Base-by-base conservation (phyloP, 1,140 invertebrate species). In the Sarcophaga peregrina region DNA sequence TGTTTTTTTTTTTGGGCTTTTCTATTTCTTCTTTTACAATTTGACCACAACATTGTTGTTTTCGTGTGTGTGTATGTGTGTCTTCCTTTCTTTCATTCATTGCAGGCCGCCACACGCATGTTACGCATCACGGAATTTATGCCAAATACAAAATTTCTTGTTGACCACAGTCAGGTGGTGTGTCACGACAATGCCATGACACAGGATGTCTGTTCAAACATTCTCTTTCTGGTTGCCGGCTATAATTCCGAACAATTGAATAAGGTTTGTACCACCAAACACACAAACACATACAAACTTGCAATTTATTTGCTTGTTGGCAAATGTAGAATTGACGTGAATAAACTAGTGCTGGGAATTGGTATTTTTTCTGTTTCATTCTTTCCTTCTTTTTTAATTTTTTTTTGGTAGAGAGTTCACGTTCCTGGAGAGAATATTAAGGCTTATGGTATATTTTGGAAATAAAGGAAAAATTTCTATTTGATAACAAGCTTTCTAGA, bases 211-310 rank as follows among this genome's bases (percentile, higher is more conserved):
- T 95, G 94, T 86, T 91, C 90, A 9, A 93, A 93, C 84, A 87
- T 93, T 9, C 85, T 94, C 15, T 94, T 94, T 85, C 85, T 94
- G 52, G 86, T 94, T 0, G 91, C 87, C 83, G 94, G 94, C 45
- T 92, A 89, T 83, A 90, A 92, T 84, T 86, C 89, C 9, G 91
- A 92, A 5, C 91, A 92, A 83, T 85, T 92, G 73, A 90, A 90
- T 85, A 90, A 90, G 88, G 89, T 90, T 20, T 25, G 81, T 80
- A 45, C 37, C 62, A 9, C 1, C n/a, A n/a, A 5, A 20, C 62
- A 8, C 62, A 20, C 9, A 8, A 13, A 11, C 11, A 58, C 11
- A 58, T 11, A 13, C 54, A 13, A 3, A 58, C 5, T 58, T 58
- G 25, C 25, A 37, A 37, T 37, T 37, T 37, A 37, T 37, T 37